These are phyloP conservation scores for Gryllus bimaculatus DNA, from an alignment of 1,140 invertebrate species.

Conservation along the genomic window DNA sequence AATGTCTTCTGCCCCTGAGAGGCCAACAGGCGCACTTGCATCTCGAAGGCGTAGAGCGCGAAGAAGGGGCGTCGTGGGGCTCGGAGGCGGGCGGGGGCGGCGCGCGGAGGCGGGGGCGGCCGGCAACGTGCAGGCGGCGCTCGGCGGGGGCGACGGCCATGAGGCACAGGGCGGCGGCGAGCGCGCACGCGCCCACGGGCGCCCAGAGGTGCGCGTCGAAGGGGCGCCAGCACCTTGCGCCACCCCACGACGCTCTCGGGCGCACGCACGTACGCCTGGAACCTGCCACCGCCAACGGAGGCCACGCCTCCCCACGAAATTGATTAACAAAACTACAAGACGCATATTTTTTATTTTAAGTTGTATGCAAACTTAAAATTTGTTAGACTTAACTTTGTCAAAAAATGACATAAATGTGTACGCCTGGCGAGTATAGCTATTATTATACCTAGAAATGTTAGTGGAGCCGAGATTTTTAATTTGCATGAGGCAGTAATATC, in stretches of 20 bases:
- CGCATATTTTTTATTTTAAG: too few species aligned
- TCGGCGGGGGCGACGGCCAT: background rate
- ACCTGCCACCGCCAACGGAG: background rate
- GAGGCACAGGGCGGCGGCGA: background rate
- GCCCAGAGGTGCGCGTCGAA: background rate
- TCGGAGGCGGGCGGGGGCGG: too few species aligned
- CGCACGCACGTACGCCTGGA: background rate
- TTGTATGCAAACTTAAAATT: too few species aligned
- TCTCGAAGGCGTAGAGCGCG: background rate
- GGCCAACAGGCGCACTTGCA: background rate
- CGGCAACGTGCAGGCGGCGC: background rate
- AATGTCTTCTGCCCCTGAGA: background rate
- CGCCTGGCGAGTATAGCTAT: too few species aligned
- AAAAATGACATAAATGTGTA: too few species aligned
- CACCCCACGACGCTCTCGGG: background rate
- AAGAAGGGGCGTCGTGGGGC: background rate
- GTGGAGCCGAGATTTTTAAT: too few species aligned
- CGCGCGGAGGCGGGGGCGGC: too few species aligned
- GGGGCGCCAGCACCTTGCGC: background rate
- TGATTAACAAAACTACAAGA: too few species aligned
- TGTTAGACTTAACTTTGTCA: too few species aligned
- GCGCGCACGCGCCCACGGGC: background rate
- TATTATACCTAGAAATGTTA: too few species aligned
- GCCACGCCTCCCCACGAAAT: too few species aligned
- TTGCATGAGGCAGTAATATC: too few species aligned